Conservation (phyloP, 2,113 vertebrate species). For the Amphiprion percula region DNA sequence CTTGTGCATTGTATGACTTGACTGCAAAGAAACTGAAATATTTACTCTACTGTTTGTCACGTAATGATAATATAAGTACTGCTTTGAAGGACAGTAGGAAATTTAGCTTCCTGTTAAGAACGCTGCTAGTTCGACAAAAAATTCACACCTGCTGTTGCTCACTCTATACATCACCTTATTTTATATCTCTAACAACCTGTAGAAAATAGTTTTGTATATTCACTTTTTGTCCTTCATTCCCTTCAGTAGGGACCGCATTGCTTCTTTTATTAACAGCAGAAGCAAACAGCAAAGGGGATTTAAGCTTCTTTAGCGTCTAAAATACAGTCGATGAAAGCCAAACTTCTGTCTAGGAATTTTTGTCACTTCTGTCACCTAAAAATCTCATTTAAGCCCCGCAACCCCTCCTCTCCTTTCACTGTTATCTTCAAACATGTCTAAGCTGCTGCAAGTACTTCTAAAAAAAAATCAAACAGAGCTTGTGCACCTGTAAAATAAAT, state of each 20-base stretch:
- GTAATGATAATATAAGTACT: no score
- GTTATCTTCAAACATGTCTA: conserved; percentile 77
- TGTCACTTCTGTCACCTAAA: conserved; percentile 52
- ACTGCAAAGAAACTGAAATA: no score
- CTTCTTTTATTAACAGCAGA: conserved; percentile 21
- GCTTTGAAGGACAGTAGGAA: neutral
- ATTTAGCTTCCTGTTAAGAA: neutral
- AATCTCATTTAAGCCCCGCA: conserved; percentile 64
- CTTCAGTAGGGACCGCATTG: neutral
- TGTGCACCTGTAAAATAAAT: conserved; percentile 60
- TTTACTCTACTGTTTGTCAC: no score
- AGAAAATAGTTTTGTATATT: no score
- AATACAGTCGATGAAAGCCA: conserved; percentile 33
- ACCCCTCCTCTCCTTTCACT: conserved; percentile 18
- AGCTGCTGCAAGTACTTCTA: conserved; percentile 63
- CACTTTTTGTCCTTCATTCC: conserved; percentile 24
- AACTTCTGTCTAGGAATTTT: conserved; percentile 48
- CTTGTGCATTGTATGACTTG: no score
- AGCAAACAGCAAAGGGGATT: conserved; percentile 31
- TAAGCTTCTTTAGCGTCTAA: conserved; percentile 35
- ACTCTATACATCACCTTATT: no score
- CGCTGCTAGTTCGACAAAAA: no score
- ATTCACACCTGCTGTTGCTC: no score
- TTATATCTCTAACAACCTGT: no score
- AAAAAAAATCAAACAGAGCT: conserved; percentile 67